phyloP scores from a whole-genome alignment of 2,797 vertebrate genomes.

The Halcyon badia region DNA sequence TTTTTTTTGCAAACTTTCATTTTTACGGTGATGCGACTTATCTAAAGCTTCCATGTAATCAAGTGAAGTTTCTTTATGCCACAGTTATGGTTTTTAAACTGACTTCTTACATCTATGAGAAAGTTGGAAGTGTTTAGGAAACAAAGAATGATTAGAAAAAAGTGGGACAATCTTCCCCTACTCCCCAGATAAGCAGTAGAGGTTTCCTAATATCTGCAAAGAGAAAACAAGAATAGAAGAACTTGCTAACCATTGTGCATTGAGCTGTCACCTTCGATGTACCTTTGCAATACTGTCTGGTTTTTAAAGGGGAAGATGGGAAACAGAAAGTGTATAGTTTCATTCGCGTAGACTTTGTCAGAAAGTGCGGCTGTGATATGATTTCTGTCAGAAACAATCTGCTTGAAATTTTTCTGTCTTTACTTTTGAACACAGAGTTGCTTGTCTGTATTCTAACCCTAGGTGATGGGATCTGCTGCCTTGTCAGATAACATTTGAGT shows the following conservation, averaged over 20 bases:
- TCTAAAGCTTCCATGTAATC: neutral
- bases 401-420: constrained; percentile 90
- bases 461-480: constrained; percentile 89
- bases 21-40: neutral
- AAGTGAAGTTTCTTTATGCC: rapidly evolving
- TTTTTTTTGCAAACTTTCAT: neutral
- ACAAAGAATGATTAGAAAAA: neutral
- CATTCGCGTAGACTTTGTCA: constrained; percentile 78
- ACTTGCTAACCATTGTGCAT: constrained; percentile 77
- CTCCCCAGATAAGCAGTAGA: neutral
- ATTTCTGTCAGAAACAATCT: constrained; percentile 97
- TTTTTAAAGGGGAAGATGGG: constrained; percentile 85
- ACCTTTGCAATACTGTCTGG: constrained; percentile 76
- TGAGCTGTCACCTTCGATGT: constrained; percentile 84
- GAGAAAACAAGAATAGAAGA: constrained; percentile 66
- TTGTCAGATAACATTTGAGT: constrained; percentile 90
- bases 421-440: constrained; percentile 87
- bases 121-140: neutral
- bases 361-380: constrained; percentile 81
- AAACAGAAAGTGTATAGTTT: constrained; percentile 86
- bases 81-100: neutral
- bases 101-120: neutral
- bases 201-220: constrained; percentile 53
- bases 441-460: constrained; percentile 89
- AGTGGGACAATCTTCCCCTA: neutral